Base-by-base conservation (phyloP, 2,113 vertebrate genomes). In the Daboia siamensis region DNA sequence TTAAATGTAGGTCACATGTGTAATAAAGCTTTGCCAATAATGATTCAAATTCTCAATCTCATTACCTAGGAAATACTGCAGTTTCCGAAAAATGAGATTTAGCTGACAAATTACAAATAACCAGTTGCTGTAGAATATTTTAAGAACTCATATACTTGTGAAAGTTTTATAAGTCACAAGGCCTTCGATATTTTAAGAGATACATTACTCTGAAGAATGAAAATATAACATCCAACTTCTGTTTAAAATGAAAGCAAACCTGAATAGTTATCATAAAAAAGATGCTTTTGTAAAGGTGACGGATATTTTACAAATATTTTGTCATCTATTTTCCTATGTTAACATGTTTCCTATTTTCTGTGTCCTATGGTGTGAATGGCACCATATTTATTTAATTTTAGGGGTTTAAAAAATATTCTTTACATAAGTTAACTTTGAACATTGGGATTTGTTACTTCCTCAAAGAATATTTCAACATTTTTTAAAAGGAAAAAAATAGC, bases 261-360 rank as follows among this genome's bases (percentile, higher is more conserved):
- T 46, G 55, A 33, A n/a, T 44, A n/a, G 33, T 29, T 86, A 86
- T 5, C 52, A 51, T 51, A 86, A 86, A 86, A 24, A 95, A 95
- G 95, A 74, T 91, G 15, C 87, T 91, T 91, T 94, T 94, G 86
- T 96, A 94, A 95, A 94, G 92, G 89, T 94, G 91, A 93, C 90
- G 92, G 0, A 96, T 39, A 91, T 95, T 96, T 95, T 96, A 94
- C 93, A 95, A 97, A 88, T 94, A 90, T 93, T 92, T 93, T 95
- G 80, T 23, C 21, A 92, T 91, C 93, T 95, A 87, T 86, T 94
- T 96, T 94, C 94, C 95, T 95, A 44, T 95, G 94, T 94, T 96
- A 95, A 95, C 96, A 97, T 97, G 94, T 95, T 69, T 69, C 61
- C 61, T 69, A n/a, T 69, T 69, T 69, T 69, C 64, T 69, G n/a